Percentiles rank a stretch among this genome's conserved stretches.
Evolutionary conservation across 2,888 invertebrate genomes (phyloP).

Genomic region (Sphinx pinastri): DNA sequence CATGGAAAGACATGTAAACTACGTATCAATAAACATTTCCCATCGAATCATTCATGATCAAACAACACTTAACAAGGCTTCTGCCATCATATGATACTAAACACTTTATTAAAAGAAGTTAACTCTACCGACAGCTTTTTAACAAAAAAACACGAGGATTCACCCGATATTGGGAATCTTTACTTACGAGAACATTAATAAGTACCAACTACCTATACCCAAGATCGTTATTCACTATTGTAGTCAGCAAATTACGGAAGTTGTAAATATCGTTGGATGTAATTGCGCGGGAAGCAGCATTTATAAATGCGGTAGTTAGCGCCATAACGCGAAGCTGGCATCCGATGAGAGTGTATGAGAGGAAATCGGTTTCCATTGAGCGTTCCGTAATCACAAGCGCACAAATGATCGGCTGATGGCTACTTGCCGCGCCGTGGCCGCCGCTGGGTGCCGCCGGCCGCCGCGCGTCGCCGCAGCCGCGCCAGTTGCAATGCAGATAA

Average conservation of each 20-base stretch:
- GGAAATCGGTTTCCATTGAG: conserved; percentile 68
- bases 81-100: too few species aligned
- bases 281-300: conserved; percentile 52
- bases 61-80: not conserved
- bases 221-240: not conserved
- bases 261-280: conserved; percentile 55
- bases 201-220: not conserved
- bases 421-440: conserved; percentile 31
- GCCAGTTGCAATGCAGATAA: conserved; percentile 66
- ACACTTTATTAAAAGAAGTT: not conserved
- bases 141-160: too few species aligned
- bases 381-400: conserved; percentile 67
- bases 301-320: conserved; percentile 48
- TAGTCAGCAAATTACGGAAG: conserved; percentile 39
- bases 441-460: not conserved
- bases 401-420: conserved; percentile 62
- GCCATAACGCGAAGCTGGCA: conserved; percentile 51
- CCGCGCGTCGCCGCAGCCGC: conserved; percentile 35
- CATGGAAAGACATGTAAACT: not conserved
- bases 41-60: not conserved
- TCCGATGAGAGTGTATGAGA: conserved; percentile 44
- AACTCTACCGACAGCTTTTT: not conserved
- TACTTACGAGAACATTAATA: conserved; percentile 8
- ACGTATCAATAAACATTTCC: not conserved
- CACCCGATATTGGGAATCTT: too few species aligned